Base-by-base conservation (phyloP, 1,140 invertebrate species). In the Magallana gigas region DNA sequence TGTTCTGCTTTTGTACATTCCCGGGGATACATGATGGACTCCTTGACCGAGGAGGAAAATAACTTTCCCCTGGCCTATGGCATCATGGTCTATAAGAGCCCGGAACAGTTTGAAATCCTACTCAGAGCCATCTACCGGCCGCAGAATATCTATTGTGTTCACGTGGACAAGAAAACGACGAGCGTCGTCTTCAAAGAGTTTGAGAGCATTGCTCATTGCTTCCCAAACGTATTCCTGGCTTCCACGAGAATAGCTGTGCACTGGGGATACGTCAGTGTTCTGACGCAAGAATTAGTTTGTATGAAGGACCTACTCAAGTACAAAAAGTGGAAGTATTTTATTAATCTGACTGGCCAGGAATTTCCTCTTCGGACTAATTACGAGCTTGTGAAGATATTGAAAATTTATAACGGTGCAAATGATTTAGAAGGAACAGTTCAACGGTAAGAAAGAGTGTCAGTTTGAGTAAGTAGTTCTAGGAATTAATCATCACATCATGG, bases 121-220 rank as follows among this genome's bases (percentile, higher is more conserved):
- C 83, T 94, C 1, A 64, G 90, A 16, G 89, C 91, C 0, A 92
- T 94, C 11, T 94, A 94, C 71, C 89, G 92, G 11, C 94, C 93
- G 1, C 93, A 94, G 48, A 94, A 94, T 84, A 83, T 90, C 2
- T 94, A 94, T 83, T 94, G 94, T 86, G 88, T 94, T 57, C 94
- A 94, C 83, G 88, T 94, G 1, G 94, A 94, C 87, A 71, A 59
- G 1, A 94, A 93, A 82, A 83, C 93, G 0, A 3, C 84, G 0
- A 6, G 62, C 2, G 12, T 80, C 3, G 88, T 92, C 23, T 68
- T 59, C 57, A n/a, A 88, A 5, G 86, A 89, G 0, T 48, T 92
- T 4, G 57, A 71, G 6, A 85, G 76, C 1, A 91, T 94, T 29
- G 85, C 88, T 1, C 68, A 82, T 0, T 94, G 93, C 59, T 90